Percentiles rank a stretch among this genome's conserved stretches.
Evolutionary conservation across 2,888 invertebrate genomes (phyloP).

Genomic region (Masnerella sp.): DNA sequence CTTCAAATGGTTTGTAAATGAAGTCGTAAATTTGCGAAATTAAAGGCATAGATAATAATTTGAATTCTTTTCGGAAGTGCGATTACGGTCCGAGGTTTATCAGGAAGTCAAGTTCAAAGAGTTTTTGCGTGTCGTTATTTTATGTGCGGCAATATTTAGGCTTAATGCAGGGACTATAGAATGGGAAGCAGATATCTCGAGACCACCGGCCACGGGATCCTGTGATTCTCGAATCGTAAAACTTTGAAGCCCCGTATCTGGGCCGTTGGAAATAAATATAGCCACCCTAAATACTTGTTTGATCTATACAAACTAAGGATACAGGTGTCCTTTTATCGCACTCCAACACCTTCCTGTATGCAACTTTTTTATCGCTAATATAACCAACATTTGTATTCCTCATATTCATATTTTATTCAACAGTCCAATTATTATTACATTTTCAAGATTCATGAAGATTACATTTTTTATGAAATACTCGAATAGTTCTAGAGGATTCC

Average conservation of each 20-base stretch:
- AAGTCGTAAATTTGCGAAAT: constrained; percentile 32
- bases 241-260: constrained; percentile 48
- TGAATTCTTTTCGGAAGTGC: constrained; percentile 16
- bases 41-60: constrained; percentile 20
- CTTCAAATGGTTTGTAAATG: constrained; percentile 5
- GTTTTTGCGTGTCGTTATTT: constrained; percentile 32
- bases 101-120: constrained; percentile 31
- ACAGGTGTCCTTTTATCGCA: constrained; percentile 70
- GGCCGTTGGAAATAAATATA: constrained; percentile 49
- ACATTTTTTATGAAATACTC: no score
- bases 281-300: constrained; percentile 60
- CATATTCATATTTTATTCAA: no score
- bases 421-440: no score
- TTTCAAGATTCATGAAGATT: no score
- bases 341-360: constrained; percentile 64
- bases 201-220: constrained; percentile 63
- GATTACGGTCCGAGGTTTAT: constrained; percentile 35
- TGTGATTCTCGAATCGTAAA: constrained; percentile 61
- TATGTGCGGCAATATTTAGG: constrained; percentile 49
- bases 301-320: constrained; percentile 63
- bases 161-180: constrained; percentile 22
- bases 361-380: constrained; percentile 16
- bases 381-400: constrained; percentile 3
- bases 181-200: constrained; percentile 53
- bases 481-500: no score